Conservation (phyloP, 2,113 vertebrate species). For the Oryzias curvinotus region DNA sequence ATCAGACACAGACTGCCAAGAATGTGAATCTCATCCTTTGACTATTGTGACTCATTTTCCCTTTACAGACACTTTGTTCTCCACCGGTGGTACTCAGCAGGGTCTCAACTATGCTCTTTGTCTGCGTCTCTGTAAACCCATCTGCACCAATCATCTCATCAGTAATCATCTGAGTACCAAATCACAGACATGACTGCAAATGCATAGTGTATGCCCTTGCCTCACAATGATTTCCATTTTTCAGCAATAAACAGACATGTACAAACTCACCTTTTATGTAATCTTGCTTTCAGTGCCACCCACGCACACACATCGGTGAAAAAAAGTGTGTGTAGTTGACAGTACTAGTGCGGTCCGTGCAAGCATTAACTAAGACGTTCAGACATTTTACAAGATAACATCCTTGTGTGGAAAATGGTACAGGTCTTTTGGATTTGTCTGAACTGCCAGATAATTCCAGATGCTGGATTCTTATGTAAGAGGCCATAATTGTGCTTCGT, state of each 20-base stretch:
- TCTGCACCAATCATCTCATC: conserved; percentile 46
- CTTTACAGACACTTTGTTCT: conserved; percentile 43
- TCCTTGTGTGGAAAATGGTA: conserved; percentile 20
- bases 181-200: conserved; percentile 35
- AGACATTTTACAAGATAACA: conserved; percentile 25
- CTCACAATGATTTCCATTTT: conserved; percentile 38
- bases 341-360: conserved; percentile 37
- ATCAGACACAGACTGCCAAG: conserved; percentile 56
- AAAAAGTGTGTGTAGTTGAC: conserved; percentile 60
- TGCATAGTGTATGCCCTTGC: conserved; percentile 16
- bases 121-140: conserved; percentile 22
- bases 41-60: conserved; percentile 39
- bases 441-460: conserved; percentile 34
- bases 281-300: conserved; percentile 58
- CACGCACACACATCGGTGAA: conserved; percentile 61
- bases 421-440: conserved; percentile 10
- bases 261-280: conserved; percentile 40
- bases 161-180: conserved; percentile 25
- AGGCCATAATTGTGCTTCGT: conserved; percentile 4
- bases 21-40: conserved; percentile 59
- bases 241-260: conserved; percentile 38
- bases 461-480: conserved; percentile 18
- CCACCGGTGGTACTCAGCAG: conserved; percentile 27
- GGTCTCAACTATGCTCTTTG: conserved; percentile 2
- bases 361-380: conserved; percentile 34